Base-by-base conservation (phyloP, 2,888 invertebrate species). In the Cecidostiba fungosa region DNA sequence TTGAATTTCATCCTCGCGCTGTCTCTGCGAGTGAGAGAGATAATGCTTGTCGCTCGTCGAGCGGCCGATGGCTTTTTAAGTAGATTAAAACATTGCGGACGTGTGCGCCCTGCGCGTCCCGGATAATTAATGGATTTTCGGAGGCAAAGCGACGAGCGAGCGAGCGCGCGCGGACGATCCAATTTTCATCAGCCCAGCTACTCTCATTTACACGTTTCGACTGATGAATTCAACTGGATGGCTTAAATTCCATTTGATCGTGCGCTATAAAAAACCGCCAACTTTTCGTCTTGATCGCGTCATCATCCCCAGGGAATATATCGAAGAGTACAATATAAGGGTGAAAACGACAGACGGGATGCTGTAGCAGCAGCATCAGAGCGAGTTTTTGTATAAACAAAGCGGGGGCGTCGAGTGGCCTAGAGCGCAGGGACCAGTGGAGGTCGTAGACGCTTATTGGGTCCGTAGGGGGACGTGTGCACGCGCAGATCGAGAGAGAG, bases 21-120 rank as follows among this genome's bases (percentile, higher is more conserved):
- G n/a, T n/a, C 54, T 54, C 54, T 54, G 54, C n/a, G n/a, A 54
- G 16, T 0, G 54, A n/a, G 16, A 54, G 54, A 54, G 91, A 91
- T 92, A 92, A 93, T 93, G n/a, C n/a, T n/a, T 92, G 92, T 92
- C 90, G 91, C 89, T 89, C 89, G 92, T 91, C 91, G 91, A 32
- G 32, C 32, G 32, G 32, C 32, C 32, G 89, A 93, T 92, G 92
- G 91, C 92, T 92, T 93, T 93, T 93, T 92, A 92, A 93, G 91
- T 91, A 91, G 92, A 92, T 93, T 92, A 92, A 93, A 93, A 93
- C 92, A 69, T 47, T 69, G 59, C 70, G 47, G 32, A 50, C 19
- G 69, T 69, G 69, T 32, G 47, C 91, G 89, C 89, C n/a, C n/a
- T n/a, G 88, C 89, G 88, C 89, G 89, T 89, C 89, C 26, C 89